Evolutionary conservation across 2,113 vertebrate genomes (phyloP).

Genomic region (Rhipidura dahli): DNA sequence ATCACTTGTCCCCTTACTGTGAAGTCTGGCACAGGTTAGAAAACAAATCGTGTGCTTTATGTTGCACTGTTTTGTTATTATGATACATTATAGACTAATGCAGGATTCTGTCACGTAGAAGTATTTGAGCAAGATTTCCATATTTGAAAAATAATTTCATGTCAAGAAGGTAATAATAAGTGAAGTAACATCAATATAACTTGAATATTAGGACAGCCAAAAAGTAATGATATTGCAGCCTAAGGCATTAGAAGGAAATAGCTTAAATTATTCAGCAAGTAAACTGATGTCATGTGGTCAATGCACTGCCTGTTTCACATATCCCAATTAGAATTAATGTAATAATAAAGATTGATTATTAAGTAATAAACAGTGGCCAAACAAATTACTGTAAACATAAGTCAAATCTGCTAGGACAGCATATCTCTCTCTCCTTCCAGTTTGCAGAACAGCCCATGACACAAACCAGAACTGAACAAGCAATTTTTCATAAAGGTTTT

Average conservation of each 20-base stretch:
- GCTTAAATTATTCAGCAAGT: constrained; percentile 52
- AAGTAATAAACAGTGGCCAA: constrained; percentile 34
- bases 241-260: constrained; percentile 37
- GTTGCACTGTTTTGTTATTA: constrained; percentile 9
- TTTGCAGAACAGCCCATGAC: not conserved
- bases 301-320: not conserved
- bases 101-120: constrained; percentile 36
- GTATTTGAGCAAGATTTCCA: constrained; percentile 50
- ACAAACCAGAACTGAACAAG: not conserved
- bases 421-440: not conserved
- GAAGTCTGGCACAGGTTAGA: constrained; percentile 5
- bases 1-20: constrained; percentile 38
- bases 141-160: constrained; percentile 61
- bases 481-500: not conserved
- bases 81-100: constrained; percentile 9
- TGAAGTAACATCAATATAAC: constrained; percentile 58
- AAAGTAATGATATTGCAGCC: constrained; percentile 36
- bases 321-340: constrained; percentile 26
- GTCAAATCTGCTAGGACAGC: not conserved
- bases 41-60: constrained; percentile 40
- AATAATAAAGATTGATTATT: constrained; percentile 38
- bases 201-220: constrained; percentile 24
- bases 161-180: constrained; percentile 57
- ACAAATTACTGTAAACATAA: not conserved
- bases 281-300: constrained; percentile 36